Evolutionary conservation across 2,888 invertebrate species (phyloP), one percentile per base, ranked within the genome.

Genomic region (Coenonympha glycerion): DNA sequence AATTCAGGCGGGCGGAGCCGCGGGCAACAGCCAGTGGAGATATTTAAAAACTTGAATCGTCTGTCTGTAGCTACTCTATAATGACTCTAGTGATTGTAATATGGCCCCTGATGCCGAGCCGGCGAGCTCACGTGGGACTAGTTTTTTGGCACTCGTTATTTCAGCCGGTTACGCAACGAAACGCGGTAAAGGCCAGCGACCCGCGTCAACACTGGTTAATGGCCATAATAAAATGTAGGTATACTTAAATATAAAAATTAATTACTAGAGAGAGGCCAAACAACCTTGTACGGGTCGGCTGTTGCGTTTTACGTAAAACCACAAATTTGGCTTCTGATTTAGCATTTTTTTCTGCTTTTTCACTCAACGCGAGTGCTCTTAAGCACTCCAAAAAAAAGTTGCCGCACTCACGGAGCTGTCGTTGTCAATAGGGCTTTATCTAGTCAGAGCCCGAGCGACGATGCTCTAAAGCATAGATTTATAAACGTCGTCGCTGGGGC

Each of bases 71-170:
- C n/a, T n/a, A n/a, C n/a, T n/a, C n/a, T n/a, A n/a, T n/a, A n/a
- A n/a, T n/a, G n/a, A n/a, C n/a, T n/a, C n/a, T 18, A 41, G 28
- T 37, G 36, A 47, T 36, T 37, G 24, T 47, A 19, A 18, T 16
- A 18, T 41, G 26, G 28, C 47, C 45, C 13, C 34, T 42, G 31
- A 34, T 26, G 40, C 40, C 11, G 34, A 33, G 49, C 39, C 50
- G 40, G 11, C 47, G 44, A 65, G 71, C 76, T 72, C 75, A 74
- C 76, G 71, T 79, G 74, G 71, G 77, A 77, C 82, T 79, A 78
- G 81, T 84, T 84, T 85, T 82, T 83, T 81, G 74, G 77, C 80
- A 73, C 66, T 71, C 65, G 69, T 70, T 76, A 79, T 82, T 79
- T 76, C 62, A 67, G 69, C 64, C 64, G 75, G 72, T 85, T 85